Base-by-base conservation (phyloP, 1,140 invertebrate genomes). In the Temnothorax curvispinosus region DNA sequence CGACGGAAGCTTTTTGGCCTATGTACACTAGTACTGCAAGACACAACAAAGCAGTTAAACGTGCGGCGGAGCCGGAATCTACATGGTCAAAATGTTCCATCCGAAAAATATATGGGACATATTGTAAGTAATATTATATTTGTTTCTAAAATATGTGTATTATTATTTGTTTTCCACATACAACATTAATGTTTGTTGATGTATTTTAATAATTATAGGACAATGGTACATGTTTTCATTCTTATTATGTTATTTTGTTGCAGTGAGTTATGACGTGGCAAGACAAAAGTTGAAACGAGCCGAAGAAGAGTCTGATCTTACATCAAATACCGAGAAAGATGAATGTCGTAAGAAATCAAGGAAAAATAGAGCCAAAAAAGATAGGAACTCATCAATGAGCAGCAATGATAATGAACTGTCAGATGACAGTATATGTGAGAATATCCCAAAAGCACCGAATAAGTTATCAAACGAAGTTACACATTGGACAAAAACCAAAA, bases 271-370 rank as follows among this genome's bases (percentile, higher is more conserved):
- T 74, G 7, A 3, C n/a, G 1, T 74, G 15, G 71, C 50, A 38
- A 54, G 50, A 38, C 32, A 38, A 38, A 74, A 74, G 2, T 54
- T n/a, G 4, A 74, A 54, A 54, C 6, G n/a, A 9, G 71, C 50
- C 4, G 71, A 74, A 54, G 71, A 74, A 11, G 5, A 18, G 27
- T 72, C 69, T 8, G 69, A 72, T 54, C 3, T 72, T 9, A 72
- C 27, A 9, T 72, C 47, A 3, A 15, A 18, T 15, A 54, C 47
- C 2, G 69, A 72, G 18, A 35, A 52, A 52, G 41, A 69, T 0
- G 67, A 69, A 47, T 15, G 0, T 72, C 27, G 15, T 1, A 52
- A 72, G 18, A 72, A 35, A 9, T 8, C 27, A 8, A 8, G 7
- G 2, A n/a, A 65, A 65, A 41, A 38, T 65, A 15, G 32, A 15